These are phyloP conservation scores for Emydura subglobosa DNA, from an alignment of 2,113 vertebrate species.

Conservation along the genomic window DNA sequence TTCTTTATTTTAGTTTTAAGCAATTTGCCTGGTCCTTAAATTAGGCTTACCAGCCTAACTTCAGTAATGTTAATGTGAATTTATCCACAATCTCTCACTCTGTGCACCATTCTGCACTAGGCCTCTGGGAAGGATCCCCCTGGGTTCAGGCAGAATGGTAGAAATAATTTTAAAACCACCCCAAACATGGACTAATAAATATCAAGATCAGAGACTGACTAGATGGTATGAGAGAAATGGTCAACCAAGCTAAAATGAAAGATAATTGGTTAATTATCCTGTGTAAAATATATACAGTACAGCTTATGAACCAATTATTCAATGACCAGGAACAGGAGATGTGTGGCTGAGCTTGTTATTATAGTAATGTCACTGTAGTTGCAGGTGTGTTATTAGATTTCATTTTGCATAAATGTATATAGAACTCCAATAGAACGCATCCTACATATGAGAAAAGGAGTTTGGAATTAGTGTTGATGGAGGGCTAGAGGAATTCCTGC, in stretches of 20 bases:
- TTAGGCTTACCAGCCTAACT: neutral
- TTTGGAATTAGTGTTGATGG: neutral
- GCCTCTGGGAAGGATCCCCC: neutral
- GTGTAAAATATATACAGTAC: conserved; percentile 19
- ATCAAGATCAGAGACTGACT: neutral
- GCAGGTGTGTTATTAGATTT: neutral
- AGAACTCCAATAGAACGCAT: neutral
- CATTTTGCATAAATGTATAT: neutral
- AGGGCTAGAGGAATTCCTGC: neutral
- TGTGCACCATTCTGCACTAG: rapidly evolving
- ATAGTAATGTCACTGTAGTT: neutral
- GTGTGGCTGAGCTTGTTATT: neutral
- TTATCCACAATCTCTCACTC: neutral
- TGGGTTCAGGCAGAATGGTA: neutral
- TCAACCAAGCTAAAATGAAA: neutral
- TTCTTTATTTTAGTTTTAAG: neutral
- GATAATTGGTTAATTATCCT: rapidly evolving
- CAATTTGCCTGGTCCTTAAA: neutral
- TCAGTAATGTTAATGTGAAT: neutral
- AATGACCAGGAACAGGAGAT: neutral
- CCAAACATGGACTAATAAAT: neutral
- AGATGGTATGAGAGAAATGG: neutral
- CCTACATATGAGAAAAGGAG: neutral
- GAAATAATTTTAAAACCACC: neutral
- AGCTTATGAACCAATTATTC: conserved; percentile 35